Evolutionary conservation across 2,113 vertebrate species (phyloP).

Genomic region (Plecturocebus donacophilus): DNA sequence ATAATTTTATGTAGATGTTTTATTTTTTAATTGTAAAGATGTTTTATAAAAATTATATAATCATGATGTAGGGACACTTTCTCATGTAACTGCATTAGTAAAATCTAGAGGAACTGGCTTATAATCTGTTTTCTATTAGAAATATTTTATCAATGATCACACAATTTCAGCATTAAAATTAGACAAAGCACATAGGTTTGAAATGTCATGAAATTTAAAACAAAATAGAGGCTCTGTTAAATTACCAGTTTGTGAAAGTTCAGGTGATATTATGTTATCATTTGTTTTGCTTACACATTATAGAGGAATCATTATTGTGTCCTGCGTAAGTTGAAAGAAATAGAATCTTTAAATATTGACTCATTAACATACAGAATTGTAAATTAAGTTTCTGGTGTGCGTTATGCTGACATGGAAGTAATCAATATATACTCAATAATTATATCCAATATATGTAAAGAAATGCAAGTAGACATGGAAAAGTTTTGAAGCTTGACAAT

Average conservation of each 20-base stretch:
- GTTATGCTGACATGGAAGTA: background rate
- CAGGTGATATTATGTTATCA: background rate
- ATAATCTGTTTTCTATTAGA: background rate
- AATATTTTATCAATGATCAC: background rate
- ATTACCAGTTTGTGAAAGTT: background rate
- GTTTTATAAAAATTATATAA: background rate
- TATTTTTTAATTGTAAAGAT: background rate
- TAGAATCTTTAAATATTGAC: background rate
- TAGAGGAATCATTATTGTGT: background rate
- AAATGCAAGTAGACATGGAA: background rate
- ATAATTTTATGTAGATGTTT: background rate
- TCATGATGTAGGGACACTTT: background rate
- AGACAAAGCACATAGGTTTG: background rate
- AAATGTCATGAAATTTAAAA: background rate
- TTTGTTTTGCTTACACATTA: background rate
- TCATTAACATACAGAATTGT: background rate
- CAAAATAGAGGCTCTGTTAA: background rate
- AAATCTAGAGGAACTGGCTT: background rate
- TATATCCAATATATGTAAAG: background rate
- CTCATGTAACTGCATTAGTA: background rate
- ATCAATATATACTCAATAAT: background rate
- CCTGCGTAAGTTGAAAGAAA: background rate
- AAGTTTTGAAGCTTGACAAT: background rate
- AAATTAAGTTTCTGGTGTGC: background rate
- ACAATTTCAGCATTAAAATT: background rate